These are phyloP conservation scores for Xestia rhomboidea DNA, from an alignment of 2,888 invertebrate genomes.

Conservation along the genomic window DNA sequence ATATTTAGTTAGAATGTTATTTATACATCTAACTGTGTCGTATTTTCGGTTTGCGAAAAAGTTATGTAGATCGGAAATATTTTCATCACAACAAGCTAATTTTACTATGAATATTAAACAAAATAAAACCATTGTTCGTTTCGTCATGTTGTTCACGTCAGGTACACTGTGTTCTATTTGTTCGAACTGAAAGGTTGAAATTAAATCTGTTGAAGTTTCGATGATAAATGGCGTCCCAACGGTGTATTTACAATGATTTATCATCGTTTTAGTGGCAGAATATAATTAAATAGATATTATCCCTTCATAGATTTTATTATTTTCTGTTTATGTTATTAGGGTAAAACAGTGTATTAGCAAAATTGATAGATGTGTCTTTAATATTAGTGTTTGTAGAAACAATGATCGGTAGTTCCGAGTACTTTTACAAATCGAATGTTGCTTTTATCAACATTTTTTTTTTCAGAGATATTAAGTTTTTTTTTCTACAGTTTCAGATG, in stretches of 20 bases:
- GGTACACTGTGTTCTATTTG: conserved; percentile 20
- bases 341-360: background rate
- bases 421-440: background rate
- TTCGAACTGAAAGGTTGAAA: conserved; percentile 39
- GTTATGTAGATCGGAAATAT: conserved; percentile 7
- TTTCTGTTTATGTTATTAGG: conserved; percentile 20
- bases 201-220: conserved; percentile 51
- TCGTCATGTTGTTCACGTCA: conserved; percentile 30
- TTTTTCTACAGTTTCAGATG: conserved; percentile 93
- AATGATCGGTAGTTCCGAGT: background rate
- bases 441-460: background rate
- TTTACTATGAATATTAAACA: conserved; percentile 23
- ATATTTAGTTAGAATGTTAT: conserved; percentile 65
- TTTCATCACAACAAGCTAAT: conserved; percentile 30
- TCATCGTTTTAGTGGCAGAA: conserved; percentile 51
- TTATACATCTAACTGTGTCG: conserved; percentile 62
- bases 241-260: conserved; percentile 59
- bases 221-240: conserved; percentile 50
- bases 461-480: background rate
- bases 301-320: conserved; percentile 30
- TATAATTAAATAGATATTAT: conserved; percentile 56
- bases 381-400: background rate
- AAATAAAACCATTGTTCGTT: conserved; percentile 24
- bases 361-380: conserved; percentile 18
- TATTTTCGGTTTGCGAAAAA: conserved; percentile 29